Percentiles rank a stretch among this genome's conserved stretches.
phyloP scores from a whole-genome alignment of 2,888 invertebrate genomes.

The Hydrotaea cyrtoneurina region DNA sequence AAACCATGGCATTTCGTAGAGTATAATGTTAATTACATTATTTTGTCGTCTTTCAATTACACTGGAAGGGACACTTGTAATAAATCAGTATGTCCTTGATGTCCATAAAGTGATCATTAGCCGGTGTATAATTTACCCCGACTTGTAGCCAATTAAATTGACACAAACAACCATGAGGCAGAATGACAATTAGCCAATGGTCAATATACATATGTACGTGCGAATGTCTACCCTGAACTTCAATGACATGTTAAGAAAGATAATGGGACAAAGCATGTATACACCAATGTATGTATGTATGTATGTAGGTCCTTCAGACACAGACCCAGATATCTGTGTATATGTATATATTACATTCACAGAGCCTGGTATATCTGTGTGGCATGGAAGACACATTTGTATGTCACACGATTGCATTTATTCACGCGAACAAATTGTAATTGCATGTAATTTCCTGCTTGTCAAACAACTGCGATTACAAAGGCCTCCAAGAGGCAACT shows the following conservation, averaged over 20 bases:
- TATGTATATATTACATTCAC: too few species aligned
- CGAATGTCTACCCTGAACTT: not conserved
- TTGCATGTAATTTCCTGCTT: slow-evolving; percentile 77
- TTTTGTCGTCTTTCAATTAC: too few species aligned
- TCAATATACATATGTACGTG: slow-evolving; percentile 9
- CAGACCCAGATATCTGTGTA: too few species aligned
- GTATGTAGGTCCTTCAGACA: too few species aligned
- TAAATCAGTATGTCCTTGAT: slow-evolving; percentile 52
- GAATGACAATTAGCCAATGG: slow-evolving; percentile 33
- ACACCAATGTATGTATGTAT: not conserved
- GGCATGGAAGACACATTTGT: slow-evolving; percentile 50
- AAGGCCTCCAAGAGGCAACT: slow-evolving; percentile 51
- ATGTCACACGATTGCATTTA: slow-evolving; percentile 75
- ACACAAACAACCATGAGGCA: slow-evolving; percentile 54
- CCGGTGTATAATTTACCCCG: slow-evolving; percentile 60
- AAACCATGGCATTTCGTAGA: too few species aligned
- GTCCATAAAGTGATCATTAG: slow-evolving; percentile 53
- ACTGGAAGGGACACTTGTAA: not conserved
- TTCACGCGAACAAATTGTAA: slow-evolving; percentile 78
- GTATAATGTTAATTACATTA: too few species aligned
- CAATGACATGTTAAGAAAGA: slow-evolving; percentile 1
- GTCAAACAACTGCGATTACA: slow-evolving; percentile 71
- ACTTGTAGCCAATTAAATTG: slow-evolving; percentile 67
- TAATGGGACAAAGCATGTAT: not conserved
- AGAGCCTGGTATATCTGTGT: too few species aligned